Percentiles rank a stretch among this genome's conserved stretches.
Conservation (phyloP, 2,797 vertebrate genomes). For the Corythornis leucogaster region DNA sequence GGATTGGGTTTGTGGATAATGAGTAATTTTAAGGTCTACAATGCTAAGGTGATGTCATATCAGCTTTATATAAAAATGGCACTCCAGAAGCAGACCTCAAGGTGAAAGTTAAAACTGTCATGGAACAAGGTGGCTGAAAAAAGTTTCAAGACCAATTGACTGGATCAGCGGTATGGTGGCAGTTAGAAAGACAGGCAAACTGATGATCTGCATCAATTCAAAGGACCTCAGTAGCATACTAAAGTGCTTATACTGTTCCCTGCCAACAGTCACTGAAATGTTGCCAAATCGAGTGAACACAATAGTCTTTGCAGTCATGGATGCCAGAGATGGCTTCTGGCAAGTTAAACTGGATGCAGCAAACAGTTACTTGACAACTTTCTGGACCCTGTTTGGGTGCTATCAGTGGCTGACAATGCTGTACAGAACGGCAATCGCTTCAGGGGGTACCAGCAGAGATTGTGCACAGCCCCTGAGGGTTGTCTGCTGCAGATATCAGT, state of each 20-base stretch:
- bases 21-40: conserved; percentile 34
- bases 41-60: conserved; percentile 34
- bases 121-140: conserved; percentile 52
- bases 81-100: conserved; percentile 35
- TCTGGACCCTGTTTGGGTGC: conserved; percentile 74
- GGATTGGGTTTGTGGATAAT: conserved; percentile 21
- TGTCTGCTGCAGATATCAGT: conserved; percentile 65
- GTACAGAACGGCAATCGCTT: conserved; percentile 54
- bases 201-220: conserved; percentile 70
- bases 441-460: conserved; percentile 61
- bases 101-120: conserved; percentile 63
- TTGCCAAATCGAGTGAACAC: conserved; percentile 66
- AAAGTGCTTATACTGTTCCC: conserved; percentile 54
- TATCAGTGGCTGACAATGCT: conserved; percentile 68
- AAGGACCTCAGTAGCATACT: conserved; percentile 68
- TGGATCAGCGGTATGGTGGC: conserved; percentile 65
- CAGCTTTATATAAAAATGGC: conserved; percentile 51
- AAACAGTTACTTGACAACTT: conserved; percentile 71
- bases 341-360: conserved; percentile 59
- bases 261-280: conserved; percentile 69
- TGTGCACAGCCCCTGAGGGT: conserved; percentile 60
- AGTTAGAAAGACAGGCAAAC: conserved; percentile 64
- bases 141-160: conserved; percentile 63
- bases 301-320: conserved; percentile 63
- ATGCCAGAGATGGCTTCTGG: conserved; percentile 65